A percentile compares a stretch with the other conserved stretches of the same genome.
phyloP scores from a whole-genome alignment of 2,113 vertebrate genomes.

The Helogale parvula region DNA sequence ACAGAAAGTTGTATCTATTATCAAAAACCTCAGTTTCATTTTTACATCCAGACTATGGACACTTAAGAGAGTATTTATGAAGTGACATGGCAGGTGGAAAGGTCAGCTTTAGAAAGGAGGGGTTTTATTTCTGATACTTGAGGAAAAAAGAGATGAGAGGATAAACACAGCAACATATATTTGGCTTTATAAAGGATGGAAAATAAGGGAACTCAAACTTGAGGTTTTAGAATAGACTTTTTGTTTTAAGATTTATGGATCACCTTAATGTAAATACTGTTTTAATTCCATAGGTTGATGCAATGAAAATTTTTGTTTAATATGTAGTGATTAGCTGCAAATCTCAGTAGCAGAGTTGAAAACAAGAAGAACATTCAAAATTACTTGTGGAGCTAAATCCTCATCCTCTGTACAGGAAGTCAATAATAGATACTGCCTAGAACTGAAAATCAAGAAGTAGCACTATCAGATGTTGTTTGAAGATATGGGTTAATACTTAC shows the following conservation, averaged over 20 bases:
- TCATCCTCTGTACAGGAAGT: not conserved
- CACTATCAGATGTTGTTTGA: constrained; percentile 15
- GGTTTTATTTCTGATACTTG: not conserved
- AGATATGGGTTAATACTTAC: not conserved
- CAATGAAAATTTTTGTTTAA: not conserved
- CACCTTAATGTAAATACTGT: constrained; percentile 45
- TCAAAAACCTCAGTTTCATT: not conserved
- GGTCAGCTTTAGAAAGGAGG: not conserved
- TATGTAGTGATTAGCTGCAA: constrained; percentile 4
- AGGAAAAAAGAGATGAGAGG: not conserved
- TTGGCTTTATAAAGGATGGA: not conserved
- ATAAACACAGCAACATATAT: not conserved
- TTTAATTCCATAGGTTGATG: constrained; percentile 32
- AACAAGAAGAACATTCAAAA: constrained; percentile 18
- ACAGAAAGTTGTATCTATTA: not conserved
- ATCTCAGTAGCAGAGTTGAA: not conserved
- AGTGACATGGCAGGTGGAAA: not conserved
- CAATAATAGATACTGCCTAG: constrained; percentile 21
- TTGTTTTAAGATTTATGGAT: constrained; percentile 22
- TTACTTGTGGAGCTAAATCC: constrained; percentile 8
- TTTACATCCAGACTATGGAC: not conserved
- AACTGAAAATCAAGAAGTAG: constrained; percentile 29
- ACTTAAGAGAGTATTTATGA: constrained; percentile 19
- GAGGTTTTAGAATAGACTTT: not conserved
- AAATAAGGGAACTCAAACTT: constrained; percentile 1